phyloP scores from a whole-genome alignment of 2,113 vertebrate species.

The Melozone crissalis region DNA sequence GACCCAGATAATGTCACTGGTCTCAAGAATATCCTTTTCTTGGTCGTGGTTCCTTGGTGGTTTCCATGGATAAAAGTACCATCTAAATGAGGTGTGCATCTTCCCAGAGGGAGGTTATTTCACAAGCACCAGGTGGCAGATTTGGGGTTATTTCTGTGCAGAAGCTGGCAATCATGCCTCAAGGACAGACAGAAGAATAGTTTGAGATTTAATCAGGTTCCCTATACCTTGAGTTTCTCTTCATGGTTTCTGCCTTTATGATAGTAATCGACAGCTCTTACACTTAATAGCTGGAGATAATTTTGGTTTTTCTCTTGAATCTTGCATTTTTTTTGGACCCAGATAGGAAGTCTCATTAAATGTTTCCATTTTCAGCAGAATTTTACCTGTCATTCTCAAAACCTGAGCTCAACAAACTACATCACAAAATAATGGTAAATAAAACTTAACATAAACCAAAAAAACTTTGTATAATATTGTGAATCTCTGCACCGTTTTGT shows the following conservation, averaged over 20 bases:
- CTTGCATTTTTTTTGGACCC: neutral
- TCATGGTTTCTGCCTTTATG: neutral
- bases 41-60: neutral
- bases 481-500: neutral
- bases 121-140: neutral
- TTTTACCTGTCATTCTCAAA: neutral
- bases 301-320: neutral
- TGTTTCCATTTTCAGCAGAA: neutral
- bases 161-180: neutral
- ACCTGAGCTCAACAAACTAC: neutral
- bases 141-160: neutral
- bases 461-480: neutral
- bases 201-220: neutral
- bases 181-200: neutral
- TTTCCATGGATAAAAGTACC: neutral
- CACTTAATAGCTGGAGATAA: neutral
- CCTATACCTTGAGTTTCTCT: neutral
- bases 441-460: neutral
- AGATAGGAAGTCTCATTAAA: neutral
- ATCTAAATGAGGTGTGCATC: neutral
- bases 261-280: neutral
- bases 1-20: neutral
- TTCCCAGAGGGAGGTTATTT: neutral
- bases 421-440: neutral
- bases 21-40: neutral